These are phyloP conservation scores for Spicauda simplicius DNA, from an alignment of 2,888 invertebrate species.

Conservation along the genomic window DNA sequence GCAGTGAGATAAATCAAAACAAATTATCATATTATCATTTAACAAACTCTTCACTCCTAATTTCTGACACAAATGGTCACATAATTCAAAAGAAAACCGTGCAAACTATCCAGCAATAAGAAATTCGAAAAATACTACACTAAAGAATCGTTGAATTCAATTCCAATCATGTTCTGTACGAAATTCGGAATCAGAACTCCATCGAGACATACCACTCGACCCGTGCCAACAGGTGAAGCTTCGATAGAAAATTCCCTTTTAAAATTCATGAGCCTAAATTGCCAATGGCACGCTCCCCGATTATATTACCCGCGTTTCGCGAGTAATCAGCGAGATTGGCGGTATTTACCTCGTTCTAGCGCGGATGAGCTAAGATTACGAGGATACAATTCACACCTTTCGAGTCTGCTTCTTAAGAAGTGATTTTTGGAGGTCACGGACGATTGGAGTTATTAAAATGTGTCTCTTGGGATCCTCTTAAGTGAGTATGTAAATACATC, in stretches of 20 bases:
- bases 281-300: constrained; percentile 42
- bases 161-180: neutral
- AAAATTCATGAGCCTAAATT: constrained; percentile 52
- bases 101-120: neutral
- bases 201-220: constrained; percentile 38
- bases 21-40: too few species aligned
- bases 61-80: neutral
- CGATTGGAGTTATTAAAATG: too few species aligned
- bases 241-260: constrained; percentile 46
- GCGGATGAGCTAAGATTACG: constrained; percentile 18
- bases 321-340: constrained; percentile 41
- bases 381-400: constrained; percentile 1
- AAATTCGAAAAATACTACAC: neutral
- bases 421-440: too few species aligned
- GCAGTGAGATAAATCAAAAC: too few species aligned
- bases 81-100: neutral
- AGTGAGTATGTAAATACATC: too few species aligned
- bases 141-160: constrained; percentile 6
- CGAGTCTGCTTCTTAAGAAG: neutral
- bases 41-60: too few species aligned
- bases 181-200: constrained; percentile 33
- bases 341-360: constrained; percentile 33
- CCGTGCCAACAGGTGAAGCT: constrained; percentile 44
- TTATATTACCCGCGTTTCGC: constrained; percentile 41
- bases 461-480: too few species aligned